A percentile compares a stretch with the other conserved stretches of the same genome.
Evolutionary conservation across 2,888 invertebrate species (phyloP).

Genomic region (Luperina testacea): DNA sequence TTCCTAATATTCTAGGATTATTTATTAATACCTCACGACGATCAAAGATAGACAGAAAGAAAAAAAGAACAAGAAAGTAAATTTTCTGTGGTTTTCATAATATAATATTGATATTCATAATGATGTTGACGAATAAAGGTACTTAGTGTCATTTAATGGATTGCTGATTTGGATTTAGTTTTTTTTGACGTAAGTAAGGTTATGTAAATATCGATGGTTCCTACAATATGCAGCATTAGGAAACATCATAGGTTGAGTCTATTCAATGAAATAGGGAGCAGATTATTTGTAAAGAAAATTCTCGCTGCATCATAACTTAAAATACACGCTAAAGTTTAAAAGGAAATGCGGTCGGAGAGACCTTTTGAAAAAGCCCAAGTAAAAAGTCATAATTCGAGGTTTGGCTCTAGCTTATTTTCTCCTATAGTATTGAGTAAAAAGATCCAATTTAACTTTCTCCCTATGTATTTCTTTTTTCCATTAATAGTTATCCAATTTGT

Average conservation of each 20-base stretch:
- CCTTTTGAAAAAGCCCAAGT: no score
- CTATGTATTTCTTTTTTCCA: no score
- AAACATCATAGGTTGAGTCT: not conserved
- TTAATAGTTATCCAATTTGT: no score
- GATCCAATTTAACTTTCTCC: no score
- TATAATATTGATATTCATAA: not conserved
- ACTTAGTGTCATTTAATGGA: not conserved
- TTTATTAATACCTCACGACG: not conserved
- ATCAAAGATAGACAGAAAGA: no score
- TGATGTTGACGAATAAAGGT: not conserved
- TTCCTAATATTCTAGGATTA: not conserved
- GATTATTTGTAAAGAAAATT: not conserved
- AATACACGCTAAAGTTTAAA: not conserved
- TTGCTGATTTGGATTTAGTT: not conserved
- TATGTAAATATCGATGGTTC: not conserved
- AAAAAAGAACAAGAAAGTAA: not conserved
- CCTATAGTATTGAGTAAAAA: no score
- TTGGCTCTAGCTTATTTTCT: no score
- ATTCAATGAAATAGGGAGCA: not conserved
- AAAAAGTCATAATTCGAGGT: no score
- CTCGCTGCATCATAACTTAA: slow-evolving; percentile 28
- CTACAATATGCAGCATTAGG: not conserved
- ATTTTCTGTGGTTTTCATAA: not conserved
- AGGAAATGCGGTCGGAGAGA: no score
- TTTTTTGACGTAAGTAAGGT: not conserved